Conservation (phyloP, 2,888 invertebrate species). For the Amaurobius ferox region DNA sequence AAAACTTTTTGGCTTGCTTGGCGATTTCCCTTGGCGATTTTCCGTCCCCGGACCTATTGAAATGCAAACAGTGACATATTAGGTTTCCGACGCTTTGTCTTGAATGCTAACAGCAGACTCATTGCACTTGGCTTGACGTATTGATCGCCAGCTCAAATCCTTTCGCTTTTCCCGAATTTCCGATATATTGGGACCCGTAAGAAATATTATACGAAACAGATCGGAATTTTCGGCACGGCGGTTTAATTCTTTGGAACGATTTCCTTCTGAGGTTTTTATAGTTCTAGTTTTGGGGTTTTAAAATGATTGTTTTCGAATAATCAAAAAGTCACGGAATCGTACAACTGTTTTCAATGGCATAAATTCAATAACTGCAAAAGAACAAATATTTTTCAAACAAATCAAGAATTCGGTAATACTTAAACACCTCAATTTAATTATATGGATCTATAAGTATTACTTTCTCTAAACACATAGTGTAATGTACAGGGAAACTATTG, state of each 20-base stretch:
- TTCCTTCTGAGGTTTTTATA: neutral
- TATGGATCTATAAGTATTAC: too few species aligned
- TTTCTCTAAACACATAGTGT: too few species aligned
- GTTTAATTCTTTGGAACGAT: conserved; percentile 29
- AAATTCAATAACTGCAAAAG: too few species aligned
- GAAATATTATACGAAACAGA: conserved; percentile 15
- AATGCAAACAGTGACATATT: conserved; percentile 71
- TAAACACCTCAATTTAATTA: too few species aligned
- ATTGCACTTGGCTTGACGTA: conserved; percentile 58
- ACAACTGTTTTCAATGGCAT: too few species aligned
- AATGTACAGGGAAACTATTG: too few species aligned
- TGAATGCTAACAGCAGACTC: conserved; percentile 69
- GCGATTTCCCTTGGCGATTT: conserved; percentile 39
- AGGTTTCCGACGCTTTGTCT: conserved; percentile 66
- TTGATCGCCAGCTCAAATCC: conserved; percentile 60
- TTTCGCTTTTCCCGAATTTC: conserved; percentile 34
- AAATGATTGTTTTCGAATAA: neutral
- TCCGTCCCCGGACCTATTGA: conserved; percentile 43
- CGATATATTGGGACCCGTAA: conserved; percentile 60
- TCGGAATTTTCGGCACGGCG: neutral
- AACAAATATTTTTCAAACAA: too few species aligned
- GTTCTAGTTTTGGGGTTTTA: neutral
- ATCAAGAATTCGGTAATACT: too few species aligned
- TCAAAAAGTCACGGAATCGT: neutral
- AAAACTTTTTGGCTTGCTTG: neutral